Conservation (phyloP, 2,888 invertebrate genomes). For the Tinea pellionella region DNA sequence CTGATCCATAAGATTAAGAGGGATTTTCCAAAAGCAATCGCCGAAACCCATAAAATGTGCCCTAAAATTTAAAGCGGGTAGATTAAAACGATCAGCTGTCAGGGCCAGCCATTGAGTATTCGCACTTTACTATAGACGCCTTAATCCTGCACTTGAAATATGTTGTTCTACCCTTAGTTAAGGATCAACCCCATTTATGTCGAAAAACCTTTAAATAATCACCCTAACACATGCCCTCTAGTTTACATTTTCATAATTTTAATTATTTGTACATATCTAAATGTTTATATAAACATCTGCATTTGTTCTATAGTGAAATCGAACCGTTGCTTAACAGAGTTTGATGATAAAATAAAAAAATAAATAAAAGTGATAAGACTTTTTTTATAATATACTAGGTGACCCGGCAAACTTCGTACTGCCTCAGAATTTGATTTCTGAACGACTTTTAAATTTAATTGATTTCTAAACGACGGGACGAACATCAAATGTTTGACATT, state of each 20-base stretch:
- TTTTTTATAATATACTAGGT: no score
- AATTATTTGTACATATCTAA: background rate
- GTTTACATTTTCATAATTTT: background rate
- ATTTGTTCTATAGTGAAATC: no score
- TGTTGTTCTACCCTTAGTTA: conserved; percentile 26
- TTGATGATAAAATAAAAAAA: no score
- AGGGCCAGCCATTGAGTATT: conserved; percentile 50
- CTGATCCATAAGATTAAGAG: conserved; percentile 7
- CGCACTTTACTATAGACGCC: conserved; percentile 53
- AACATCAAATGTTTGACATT: no score
- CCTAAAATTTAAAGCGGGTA: conserved; percentile 23
- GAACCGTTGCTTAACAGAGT: no score
- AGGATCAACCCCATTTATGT: conserved; percentile 18
- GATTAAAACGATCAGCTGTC: conserved; percentile 60
- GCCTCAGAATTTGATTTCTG: no score
- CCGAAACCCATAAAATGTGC: conserved; percentile 35
- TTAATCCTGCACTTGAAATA: conserved; percentile 66
- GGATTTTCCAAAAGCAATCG: conserved; percentile 14
- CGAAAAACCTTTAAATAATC: conserved; percentile 1
- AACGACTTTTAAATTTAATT: no score
- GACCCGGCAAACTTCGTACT: no score
- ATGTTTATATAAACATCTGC: no score
- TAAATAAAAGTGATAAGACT: no score
- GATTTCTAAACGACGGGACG: no score
- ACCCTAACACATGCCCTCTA: background rate